Conservation (phyloP, 2,113 vertebrate genomes). For the Nansenia antarctica region DNA sequence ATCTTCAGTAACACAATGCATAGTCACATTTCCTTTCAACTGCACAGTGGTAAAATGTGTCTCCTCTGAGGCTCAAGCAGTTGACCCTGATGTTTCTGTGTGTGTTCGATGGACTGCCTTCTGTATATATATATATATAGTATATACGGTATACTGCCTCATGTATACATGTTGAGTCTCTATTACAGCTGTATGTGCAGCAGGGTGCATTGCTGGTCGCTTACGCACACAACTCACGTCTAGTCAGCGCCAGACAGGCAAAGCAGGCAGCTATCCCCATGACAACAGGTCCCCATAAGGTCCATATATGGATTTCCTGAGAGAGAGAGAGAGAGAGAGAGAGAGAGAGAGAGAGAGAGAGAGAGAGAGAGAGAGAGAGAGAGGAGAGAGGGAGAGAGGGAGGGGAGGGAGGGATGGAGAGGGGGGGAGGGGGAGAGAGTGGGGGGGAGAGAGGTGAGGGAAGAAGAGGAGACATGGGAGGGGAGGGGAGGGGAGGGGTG, state of each 20-base stretch:
- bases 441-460: no score
- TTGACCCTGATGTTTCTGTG: no score
- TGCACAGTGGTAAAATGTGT: no score
- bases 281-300: slow-evolving; percentile 56
- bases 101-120: no score
- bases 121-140: no score
- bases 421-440: not conserved
- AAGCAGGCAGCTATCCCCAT: slow-evolving; percentile 60
- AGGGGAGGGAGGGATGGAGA: not conserved
- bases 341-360: not conserved
- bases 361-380: not conserved
- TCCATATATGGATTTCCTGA: slow-evolving; percentile 58
- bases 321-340: slow-evolving; percentile 1
- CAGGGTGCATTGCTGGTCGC: slow-evolving; percentile 35
- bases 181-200: no score
- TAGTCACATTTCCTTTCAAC: no score
- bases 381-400: not conserved
- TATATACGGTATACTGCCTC: no score
- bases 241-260: slow-evolving; percentile 17
- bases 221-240: slow-evolving; percentile 47
- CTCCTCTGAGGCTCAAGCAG: no score
- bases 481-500: not conserved
- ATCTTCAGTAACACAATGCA: no score
- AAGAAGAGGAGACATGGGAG: not conserved
- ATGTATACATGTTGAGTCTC: no score